Base-by-base conservation (phyloP, 2,888 invertebrate genomes). In the Mongoloraphidia duomilia region DNA sequence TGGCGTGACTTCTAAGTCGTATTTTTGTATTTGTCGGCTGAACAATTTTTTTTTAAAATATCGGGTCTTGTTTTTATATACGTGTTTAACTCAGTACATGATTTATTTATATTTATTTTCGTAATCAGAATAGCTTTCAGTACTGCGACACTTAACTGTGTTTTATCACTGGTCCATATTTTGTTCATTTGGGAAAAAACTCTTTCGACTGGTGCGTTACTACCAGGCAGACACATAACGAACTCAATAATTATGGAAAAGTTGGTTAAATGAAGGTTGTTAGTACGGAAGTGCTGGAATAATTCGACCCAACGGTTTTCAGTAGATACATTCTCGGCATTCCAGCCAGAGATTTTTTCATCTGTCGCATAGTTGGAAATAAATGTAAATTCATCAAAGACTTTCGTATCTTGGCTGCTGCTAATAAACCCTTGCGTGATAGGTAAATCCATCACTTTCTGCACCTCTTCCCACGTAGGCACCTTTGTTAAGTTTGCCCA, bases 121-220 rank as follows among this genome's bases (percentile, higher is more conserved):
- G 47, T 49, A 44, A 54, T 52, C 49, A 55, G 46, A 17, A 55
- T 55, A 26, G 54, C 56, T 52, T 55, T 56, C 48, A 51, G 6
- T 37, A 54, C 53, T 54, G 46, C 53, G 49, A 53, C 52, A 37
- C 26, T 12, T 36, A 36, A 36, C 36, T 37, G 46, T 46, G n/a
- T n/a, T n/a, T n/a, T n/a, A n/a, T n/a, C n/a, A n/a, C n/a, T n/a
- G n/a, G n/a, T n/a, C n/a, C n/a, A 50, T 10, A 38, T 26, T 37
- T 41, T 38, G 35, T 51, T 52, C 35, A 51, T 47, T 35, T 46
- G 45, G 36, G 52, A 52, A 46, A 52, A 52, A 3, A 52, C 40
- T 45, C 50, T 46, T 46, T 53, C 53, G 9, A 50, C 47, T n/a
- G 46, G 45, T 36, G 52, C 53, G 47, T 52, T 52, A 10, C 47